Base-by-base conservation (phyloP, 2,797 vertebrate species). In the Acomys russatus region DNA sequence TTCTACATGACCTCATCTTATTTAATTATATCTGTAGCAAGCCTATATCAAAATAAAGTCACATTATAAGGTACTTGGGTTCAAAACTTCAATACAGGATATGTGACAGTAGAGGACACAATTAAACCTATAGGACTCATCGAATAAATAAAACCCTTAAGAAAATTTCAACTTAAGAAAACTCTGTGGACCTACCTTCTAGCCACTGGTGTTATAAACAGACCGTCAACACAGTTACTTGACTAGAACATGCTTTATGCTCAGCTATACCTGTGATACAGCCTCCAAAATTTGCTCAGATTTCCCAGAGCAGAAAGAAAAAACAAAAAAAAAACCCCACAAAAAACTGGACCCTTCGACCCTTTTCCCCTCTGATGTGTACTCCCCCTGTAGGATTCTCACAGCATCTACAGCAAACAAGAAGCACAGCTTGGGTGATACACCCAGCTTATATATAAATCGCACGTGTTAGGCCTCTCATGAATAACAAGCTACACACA, bases 11-110 rank as follows among this genome's bases (percentile, higher is more conserved):
- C 22, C 6, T 12, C 49, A 85, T 63, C 35, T 90, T 61, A 91
- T 71, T 49, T 82, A 96, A 90, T 64, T 88, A 44, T 8, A 91
- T 54, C 30, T 80, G 10, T 8, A 94, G 80, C 25, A 88, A 71
- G 3, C 56, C 18, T 85, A 28, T 74, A 90, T 59, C 51, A 59
- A 94, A 82, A 85, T 82, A 86, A 84, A 17, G 17, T 85, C 44
- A 90, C 20, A 92, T 92, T 80, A 59, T 76, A 38, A 96, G 30
- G 20, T 56, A 63, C 64, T 30, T 5, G 51, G 17, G 49, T 25
- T 89, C 70, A 73, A 10, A 6, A 77, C 51, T 82, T 93, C 38
- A 86, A 93, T 25, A 66, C 28, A 82, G 28, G 10, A 92, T 51
- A 95, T 74, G 49, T 30, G 30, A 3, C 7, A 9, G 5, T 12